Conservation (phyloP, 2,888 invertebrate genomes). For the Diplolepis rosae region DNA sequence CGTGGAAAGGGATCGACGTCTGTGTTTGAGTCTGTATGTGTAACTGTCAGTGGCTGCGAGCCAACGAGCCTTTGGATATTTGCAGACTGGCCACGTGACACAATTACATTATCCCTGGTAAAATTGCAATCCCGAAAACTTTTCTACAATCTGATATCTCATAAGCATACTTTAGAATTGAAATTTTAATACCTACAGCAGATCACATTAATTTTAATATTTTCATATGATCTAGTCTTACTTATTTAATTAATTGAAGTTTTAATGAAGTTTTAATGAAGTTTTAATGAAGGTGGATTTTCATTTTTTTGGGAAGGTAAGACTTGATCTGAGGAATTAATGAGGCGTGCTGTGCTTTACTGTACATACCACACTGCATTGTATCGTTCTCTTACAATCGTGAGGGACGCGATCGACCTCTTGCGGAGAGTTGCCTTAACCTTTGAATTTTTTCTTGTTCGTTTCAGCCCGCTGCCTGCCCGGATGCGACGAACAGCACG, state of each 20-base stretch:
- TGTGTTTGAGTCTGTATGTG: slow-evolving; percentile 18
- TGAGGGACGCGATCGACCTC: slow-evolving; percentile 70
- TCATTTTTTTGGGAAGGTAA: slow-evolving; percentile 14
- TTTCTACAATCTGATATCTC: neutral
- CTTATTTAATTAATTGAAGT: slow-evolving; percentile 19
- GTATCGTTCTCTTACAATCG: slow-evolving; percentile 50
- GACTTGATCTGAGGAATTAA: slow-evolving; percentile 26
- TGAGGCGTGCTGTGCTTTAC: slow-evolving; percentile 30
- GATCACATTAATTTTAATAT: too few relatives aligned
- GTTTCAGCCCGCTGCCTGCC: slow-evolving; percentile 93
- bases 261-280: slow-evolving; percentile 14
- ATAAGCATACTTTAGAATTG: neutral
- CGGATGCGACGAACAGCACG: slow-evolving; percentile 93
- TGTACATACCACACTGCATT: slow-evolving; percentile 22
- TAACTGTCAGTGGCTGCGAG: slow-evolving; percentile 53
- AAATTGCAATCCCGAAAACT: neutral
- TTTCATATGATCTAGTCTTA: too few relatives aligned
- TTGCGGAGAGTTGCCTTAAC: slow-evolving; percentile 69
- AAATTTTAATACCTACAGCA: too few relatives aligned
- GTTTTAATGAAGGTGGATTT: slow-evolving; percentile 1
- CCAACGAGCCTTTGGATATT: slow-evolving; percentile 60
- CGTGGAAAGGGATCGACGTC: neutral
- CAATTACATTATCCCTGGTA: slow-evolving; percentile 54
- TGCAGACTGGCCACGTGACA: slow-evolving; percentile 61
- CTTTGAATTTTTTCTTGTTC: slow-evolving; percentile 73